Conservation (phyloP, 2,888 invertebrate species). For the Nemapogon koenigi region DNA sequence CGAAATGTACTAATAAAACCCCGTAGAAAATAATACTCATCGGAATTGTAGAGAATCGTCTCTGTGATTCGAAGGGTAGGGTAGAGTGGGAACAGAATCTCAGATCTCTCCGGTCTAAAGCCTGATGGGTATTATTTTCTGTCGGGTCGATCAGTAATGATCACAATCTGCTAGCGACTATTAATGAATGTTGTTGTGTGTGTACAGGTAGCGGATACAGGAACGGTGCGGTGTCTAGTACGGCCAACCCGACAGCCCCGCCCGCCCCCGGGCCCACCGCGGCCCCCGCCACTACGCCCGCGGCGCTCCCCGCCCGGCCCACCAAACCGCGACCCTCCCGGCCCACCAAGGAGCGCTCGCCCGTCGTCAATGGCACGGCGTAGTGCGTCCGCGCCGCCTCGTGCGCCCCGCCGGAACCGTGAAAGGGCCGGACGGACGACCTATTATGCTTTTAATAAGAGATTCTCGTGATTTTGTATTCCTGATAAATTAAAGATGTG, state of each 20-base stretch:
- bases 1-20: too few species aligned
- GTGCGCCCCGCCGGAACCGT: slow-evolving; percentile 9
- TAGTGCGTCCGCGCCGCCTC: slow-evolving; percentile 14
- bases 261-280: slow-evolving; percentile 68
- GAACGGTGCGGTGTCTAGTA: slow-evolving; percentile 23
- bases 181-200: slow-evolving; percentile 16
- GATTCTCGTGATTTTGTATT: slow-evolving; percentile 62
- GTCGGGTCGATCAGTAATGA: slow-evolving; percentile 13
- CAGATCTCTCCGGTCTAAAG: slow-evolving; percentile 21
- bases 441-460: slow-evolving; percentile 60
- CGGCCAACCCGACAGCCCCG: slow-evolving; percentile 18
- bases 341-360: slow-evolving; percentile 1
- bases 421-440: slow-evolving; percentile 15
- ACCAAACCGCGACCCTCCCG: neutral
- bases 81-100: slow-evolving; percentile 40
- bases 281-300: slow-evolving; percentile 67
- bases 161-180: slow-evolving; percentile 13
- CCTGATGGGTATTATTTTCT: too few species aligned
- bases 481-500: slow-evolving; percentile 56
- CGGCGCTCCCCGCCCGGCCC: neutral
- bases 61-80: too few species aligned
- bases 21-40: too few species aligned
- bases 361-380: slow-evolving; percentile 8
- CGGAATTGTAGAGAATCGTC: too few species aligned
- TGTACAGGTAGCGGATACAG: slow-evolving; percentile 17